A percentile compares a stretch with the other conserved stretches of the same genome.
phyloP scores from a whole-genome alignment of 2,888 invertebrate species.

The Agapostemon virescens region DNA sequence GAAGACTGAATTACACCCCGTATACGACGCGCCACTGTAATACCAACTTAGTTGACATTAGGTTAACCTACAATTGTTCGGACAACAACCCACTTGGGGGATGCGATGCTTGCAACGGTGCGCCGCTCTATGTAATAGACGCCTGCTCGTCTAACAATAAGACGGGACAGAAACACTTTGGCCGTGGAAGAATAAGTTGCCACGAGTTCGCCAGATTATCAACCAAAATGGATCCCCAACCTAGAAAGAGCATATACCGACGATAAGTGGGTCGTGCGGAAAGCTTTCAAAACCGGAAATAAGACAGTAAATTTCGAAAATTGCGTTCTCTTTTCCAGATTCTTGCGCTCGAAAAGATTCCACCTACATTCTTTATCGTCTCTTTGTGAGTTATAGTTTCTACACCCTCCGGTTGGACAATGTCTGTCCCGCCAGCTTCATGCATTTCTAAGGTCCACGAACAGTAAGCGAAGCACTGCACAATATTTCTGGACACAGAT shows the following conservation, averaged over 20 bases:
- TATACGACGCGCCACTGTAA: constrained; percentile 9
- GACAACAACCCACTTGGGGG: constrained; percentile 43
- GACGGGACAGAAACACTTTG: constrained; percentile 28
- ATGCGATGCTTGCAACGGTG: constrained; percentile 18
- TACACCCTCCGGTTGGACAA: background rate
- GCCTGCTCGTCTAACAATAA: constrained; percentile 10
- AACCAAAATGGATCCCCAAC: constrained; percentile 7
- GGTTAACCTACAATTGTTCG: constrained; percentile 40
- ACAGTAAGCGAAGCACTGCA: background rate
- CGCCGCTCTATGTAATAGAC: constrained; percentile 2
- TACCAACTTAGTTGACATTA: constrained; percentile 42
- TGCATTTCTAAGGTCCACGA: background rate
- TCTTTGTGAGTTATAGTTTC: constrained; percentile 9
- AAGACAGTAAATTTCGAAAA: constrained; percentile 22
- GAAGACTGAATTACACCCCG: constrained; percentile 9
- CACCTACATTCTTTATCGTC: background rate
- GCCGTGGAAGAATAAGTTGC: constrained; percentile 24
- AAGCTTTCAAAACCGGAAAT: background rate
- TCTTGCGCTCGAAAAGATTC: background rate
- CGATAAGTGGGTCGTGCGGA: constrained; percentile 14
- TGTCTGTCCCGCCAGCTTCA: background rate
- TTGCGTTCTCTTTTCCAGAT: background rate
- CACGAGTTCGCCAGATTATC: constrained; percentile 27
- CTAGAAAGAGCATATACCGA: background rate
- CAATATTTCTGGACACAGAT: too few relatives aligned